phyloP scores from a whole-genome alignment of 2,888 invertebrate genomes.

The Dichetophora obliterata region DNA sequence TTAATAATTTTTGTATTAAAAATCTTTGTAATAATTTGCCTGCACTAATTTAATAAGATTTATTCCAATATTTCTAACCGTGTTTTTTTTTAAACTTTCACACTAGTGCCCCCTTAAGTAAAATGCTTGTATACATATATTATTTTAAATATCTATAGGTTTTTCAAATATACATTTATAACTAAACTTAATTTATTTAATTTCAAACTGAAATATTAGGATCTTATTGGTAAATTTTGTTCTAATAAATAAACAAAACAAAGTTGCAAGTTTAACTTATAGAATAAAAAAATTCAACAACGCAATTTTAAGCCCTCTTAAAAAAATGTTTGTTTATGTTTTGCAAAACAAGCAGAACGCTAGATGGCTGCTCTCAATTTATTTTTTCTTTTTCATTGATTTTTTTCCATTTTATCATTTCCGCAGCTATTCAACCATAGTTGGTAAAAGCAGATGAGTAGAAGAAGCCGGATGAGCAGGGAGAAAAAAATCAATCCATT shows the following conservation, averaged over 20 bases:
- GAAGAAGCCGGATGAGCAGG: not conserved
- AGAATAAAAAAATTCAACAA: not conserved
- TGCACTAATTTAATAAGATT: too few relatives aligned
- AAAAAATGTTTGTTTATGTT: not conserved
- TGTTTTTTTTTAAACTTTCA: too few relatives aligned
- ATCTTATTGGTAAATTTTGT: not conserved
- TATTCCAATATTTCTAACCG: too few relatives aligned
- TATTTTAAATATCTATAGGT: too few relatives aligned
- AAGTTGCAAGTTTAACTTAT: not conserved
- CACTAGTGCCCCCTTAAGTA: too few relatives aligned
- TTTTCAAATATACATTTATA: too few relatives aligned
- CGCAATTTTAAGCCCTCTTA: not conserved
- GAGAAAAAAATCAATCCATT: constrained; percentile 2
- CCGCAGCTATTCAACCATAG: not conserved
- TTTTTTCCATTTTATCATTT: not conserved
- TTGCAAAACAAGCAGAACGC: not conserved
- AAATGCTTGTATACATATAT: too few relatives aligned
- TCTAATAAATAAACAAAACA: too few relatives aligned
- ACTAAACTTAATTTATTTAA: not conserved
- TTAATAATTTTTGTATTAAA: too few relatives aligned
- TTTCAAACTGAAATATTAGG: not conserved
- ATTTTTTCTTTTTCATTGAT: not conserved
- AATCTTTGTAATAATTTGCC: too few relatives aligned
- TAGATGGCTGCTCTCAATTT: too few relatives aligned
- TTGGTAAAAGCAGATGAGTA: not conserved